Base-by-base conservation (phyloP, 2,113 vertebrate genomes). In the Passer domesticus region DNA sequence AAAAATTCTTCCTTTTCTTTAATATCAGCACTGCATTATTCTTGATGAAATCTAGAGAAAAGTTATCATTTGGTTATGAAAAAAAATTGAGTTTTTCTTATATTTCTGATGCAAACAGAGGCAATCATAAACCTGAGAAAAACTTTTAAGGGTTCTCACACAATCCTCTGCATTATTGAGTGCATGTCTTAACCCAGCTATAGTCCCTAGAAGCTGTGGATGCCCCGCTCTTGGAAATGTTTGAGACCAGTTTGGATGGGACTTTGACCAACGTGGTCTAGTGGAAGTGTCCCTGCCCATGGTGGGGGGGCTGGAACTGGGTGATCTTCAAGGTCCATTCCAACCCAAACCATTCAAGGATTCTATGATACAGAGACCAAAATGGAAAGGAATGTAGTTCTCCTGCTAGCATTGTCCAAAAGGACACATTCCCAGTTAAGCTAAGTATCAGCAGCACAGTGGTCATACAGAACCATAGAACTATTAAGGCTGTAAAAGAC, bases 21-120 rank as follows among this genome's bases (percentile, higher is more conserved):
- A 73, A 53, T 72, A 72, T 72, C 31, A 64, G 8, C 12, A 73
- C 8, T 69, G 43, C 16, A 46, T 85, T 82, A 44, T 59, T 89
- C 33, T 83, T 82, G 22, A 25, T 30, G 58, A 77, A 73, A 35
- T 41, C 20, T 89, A 41, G 90, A 56, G 33, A 77, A 92, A 94
- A 72, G 2, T 21, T 46, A 41, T 24, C 6, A 55, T n/a, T 44
- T 2, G 0, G 15, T 75, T 56, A 47, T 30, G 6, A 72, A 80
- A 79, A 79, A 82, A 33, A n/a, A 37, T 1, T 44, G 18, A n/a
- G 15, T 37, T 82, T 89, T 2, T 85, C 0, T 3, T 20, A 7
- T 52, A 44, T 78, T 74, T 82, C 39, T 73, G 13, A 7, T 59
- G 24, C 5, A 85, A 81, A 73, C 21, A 24, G 84, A 79, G 7